These are phyloP conservation scores for Orchesella flavescens DNA, from an alignment of 2,888 invertebrate genomes.

Conservation along the genomic window DNA sequence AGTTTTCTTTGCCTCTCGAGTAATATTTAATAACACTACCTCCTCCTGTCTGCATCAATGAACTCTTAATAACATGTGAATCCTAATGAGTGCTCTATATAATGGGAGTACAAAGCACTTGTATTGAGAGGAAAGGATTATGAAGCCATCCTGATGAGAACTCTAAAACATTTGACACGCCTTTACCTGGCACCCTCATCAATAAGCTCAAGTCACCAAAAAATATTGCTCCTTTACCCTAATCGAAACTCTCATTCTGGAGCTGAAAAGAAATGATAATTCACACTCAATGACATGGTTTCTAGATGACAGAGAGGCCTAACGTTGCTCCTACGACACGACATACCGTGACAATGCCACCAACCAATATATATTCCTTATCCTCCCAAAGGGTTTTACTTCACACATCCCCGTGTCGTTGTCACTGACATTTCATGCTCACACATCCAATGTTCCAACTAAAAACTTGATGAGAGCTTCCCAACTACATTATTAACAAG, in stretches of 20 bases:
- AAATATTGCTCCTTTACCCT: constrained; percentile 27
- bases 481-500: neutral
- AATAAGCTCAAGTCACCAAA: constrained; percentile 44
- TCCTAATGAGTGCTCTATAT: constrained; percentile 69
- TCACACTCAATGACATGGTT: constrained; percentile 48
- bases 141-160: constrained; percentile 69
- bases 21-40: constrained; percentile 48
- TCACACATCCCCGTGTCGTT: constrained; percentile 29
- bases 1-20: neutral
- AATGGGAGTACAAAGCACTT: constrained; percentile 44
- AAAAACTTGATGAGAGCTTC: neutral
- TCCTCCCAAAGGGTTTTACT: constrained; percentile 48
- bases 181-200: constrained; percentile 71
- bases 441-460: neutral
- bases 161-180: constrained; percentile 71
- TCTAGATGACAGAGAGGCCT: neutral
- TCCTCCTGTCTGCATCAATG: constrained; percentile 51
- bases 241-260: neutral
- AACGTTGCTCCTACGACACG: neutral
- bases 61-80: constrained; percentile 66
- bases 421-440: constrained; percentile 44
- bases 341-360: constrained; percentile 36
- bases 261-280: constrained; percentile 53
- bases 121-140: constrained; percentile 64
- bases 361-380: constrained; percentile 31